phyloP scores from a whole-genome alignment of 1,140 invertebrate species.

The Temnothorax nylanderi region DNA sequence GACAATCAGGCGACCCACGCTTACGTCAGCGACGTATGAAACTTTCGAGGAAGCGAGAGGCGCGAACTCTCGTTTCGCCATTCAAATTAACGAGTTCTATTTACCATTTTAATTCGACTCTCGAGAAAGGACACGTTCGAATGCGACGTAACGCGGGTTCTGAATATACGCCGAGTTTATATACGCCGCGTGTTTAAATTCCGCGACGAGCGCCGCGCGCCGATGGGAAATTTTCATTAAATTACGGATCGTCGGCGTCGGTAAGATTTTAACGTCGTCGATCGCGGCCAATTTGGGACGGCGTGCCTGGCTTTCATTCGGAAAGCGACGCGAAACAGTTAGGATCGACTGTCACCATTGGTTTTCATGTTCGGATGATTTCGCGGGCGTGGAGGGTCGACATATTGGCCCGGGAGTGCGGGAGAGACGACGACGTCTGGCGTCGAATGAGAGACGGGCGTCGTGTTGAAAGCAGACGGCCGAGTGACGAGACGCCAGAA shows the following conservation, averaged over 20 bases:
- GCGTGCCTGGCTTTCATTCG: conserved; percentile 19
- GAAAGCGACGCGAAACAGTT: conserved; percentile 65
- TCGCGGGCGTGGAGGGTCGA: conserved; percentile 64
- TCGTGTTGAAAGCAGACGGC: conserved; percentile 79
- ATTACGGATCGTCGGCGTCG: neutral
- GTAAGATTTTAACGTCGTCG: neutral
- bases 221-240: conserved; percentile 15
- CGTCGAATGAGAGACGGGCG: conserved; percentile 79
- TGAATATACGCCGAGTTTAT: neutral
- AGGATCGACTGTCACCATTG: conserved; percentile 74
- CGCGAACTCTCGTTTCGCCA: neutral
- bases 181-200: neutral
- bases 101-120: conserved; percentile 3
- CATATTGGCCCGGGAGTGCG: conserved; percentile 71
- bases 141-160: no score
- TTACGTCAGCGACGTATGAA: neutral
- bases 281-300: conserved; percentile 2
- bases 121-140: neutral
- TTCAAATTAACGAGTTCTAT: neutral
- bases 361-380: conserved; percentile 75
- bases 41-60: neutral
- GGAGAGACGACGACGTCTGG: conserved; percentile 68
- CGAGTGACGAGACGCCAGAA: conserved; percentile 80
- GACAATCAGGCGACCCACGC: neutral
- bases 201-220: neutral